These are phyloP conservation scores for Ceyx margarethae DNA, from an alignment of 2,113 vertebrate genomes.

Conservation along the genomic window DNA sequence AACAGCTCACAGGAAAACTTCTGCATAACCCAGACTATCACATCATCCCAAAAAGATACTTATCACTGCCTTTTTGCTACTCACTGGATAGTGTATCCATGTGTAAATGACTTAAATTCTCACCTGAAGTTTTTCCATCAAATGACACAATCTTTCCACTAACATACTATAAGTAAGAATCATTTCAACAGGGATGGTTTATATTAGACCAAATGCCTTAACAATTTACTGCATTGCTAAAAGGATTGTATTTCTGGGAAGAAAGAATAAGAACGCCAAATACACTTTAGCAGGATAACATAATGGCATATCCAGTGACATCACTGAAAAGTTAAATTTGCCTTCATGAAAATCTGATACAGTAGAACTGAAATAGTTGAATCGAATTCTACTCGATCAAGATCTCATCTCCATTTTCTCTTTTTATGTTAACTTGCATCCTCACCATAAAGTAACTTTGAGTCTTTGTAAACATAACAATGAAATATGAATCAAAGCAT, in stretches of 20 bases:
- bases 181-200: constrained; percentile 31
- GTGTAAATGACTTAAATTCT: constrained; percentile 44
- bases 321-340: neutral
- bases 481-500: neutral
- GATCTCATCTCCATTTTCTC: neutral
- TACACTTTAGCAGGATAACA: constrained; percentile 9
- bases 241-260: constrained; percentile 21
- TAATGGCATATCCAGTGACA: neutral
- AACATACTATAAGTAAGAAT: constrained; percentile 34
- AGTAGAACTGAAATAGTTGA: neutral
- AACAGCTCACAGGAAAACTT: neutral
- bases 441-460: neutral
- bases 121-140: constrained; percentile 4
- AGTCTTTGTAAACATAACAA: neutral
- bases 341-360: neutral
- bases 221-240: constrained; percentile 20
- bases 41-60: neutral
- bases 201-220: constrained; percentile 34
- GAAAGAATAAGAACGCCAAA: constrained; percentile 31
- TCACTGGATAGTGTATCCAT: neutral
- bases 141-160: constrained; percentile 58
- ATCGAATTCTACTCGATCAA: neutral
- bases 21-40: neutral
- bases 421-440: neutral
- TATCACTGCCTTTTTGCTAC: neutral